Conservation (phyloP, 2,113 vertebrate genomes). For the Indicator indicator region DNA sequence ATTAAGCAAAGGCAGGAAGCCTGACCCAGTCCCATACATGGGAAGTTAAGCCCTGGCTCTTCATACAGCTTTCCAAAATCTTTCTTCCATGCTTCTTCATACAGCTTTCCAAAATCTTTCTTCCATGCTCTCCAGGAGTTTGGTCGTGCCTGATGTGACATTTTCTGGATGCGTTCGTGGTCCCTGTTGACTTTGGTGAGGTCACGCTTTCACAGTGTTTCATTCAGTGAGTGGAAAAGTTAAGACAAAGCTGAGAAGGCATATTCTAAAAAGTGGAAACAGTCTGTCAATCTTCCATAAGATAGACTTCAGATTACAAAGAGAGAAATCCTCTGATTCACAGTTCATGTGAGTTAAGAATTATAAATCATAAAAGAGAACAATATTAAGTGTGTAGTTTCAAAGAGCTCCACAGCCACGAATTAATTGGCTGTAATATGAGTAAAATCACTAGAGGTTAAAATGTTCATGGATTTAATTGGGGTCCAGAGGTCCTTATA, state of each 20-base stretch:
- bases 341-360: constrained; percentile 3
- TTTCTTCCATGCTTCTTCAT: background rate
- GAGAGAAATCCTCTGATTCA: background rate
- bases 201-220: background rate
- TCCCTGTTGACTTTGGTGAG: background rate
- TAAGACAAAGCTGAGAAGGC: background rate
- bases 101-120: background rate
- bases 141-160: background rate
- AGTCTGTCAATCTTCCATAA: background rate
- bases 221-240: background rate
- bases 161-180: background rate
- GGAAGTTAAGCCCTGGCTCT: background rate
- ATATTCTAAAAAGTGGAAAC: background rate
- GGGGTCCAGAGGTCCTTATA: background rate
- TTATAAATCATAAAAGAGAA: background rate
- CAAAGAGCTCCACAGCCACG: background rate
- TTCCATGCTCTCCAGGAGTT: background rate
- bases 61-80: background rate
- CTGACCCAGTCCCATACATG: background rate
- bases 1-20: background rate
- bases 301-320: background rate
- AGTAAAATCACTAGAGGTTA: background rate
- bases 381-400: background rate
- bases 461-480: background rate
- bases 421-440: background rate